phyloP scores from a whole-genome alignment of 1,140 invertebrate species.

The Brachionus plicatilis region DNA sequence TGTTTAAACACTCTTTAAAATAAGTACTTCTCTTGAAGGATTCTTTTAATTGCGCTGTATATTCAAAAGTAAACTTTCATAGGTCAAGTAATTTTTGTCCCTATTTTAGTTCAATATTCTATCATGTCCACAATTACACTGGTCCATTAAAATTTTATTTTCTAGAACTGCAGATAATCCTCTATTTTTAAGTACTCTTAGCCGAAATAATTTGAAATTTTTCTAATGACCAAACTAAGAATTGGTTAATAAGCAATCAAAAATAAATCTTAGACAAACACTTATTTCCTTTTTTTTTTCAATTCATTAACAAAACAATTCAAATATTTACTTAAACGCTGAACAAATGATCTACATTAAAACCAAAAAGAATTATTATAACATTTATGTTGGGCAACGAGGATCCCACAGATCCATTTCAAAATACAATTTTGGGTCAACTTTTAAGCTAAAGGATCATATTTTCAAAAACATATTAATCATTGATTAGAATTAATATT shows the following conservation, averaged over 20 bases:
- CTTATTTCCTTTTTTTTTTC: neutral
- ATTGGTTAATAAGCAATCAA: neutral
- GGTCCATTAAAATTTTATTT: neutral
- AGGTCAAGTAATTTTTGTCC: neutral
- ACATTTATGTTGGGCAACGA: neutral
- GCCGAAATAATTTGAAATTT: neutral
- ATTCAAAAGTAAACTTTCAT: neutral
- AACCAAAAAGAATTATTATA: neutral
- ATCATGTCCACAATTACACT: neutral
- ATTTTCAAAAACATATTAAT: neutral
- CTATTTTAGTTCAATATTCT: neutral
- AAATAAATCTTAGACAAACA: neutral
- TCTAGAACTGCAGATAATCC: neutral
- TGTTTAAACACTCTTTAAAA: neutral
- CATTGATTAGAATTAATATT: neutral
- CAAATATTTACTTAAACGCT: neutral
- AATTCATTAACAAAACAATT: neutral
- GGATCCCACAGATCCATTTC: neutral
- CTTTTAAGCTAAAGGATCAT: neutral
- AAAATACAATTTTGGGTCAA: neutral
- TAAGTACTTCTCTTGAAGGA: neutral
- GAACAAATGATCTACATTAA: neutral
- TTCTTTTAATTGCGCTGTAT: neutral
- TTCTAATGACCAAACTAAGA: neutral
- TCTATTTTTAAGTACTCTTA: neutral